Percentiles rank a stretch among this genome's conserved stretches.
Conservation (phyloP, 2,888 invertebrate species). For the Tridacna crocea region DNA sequence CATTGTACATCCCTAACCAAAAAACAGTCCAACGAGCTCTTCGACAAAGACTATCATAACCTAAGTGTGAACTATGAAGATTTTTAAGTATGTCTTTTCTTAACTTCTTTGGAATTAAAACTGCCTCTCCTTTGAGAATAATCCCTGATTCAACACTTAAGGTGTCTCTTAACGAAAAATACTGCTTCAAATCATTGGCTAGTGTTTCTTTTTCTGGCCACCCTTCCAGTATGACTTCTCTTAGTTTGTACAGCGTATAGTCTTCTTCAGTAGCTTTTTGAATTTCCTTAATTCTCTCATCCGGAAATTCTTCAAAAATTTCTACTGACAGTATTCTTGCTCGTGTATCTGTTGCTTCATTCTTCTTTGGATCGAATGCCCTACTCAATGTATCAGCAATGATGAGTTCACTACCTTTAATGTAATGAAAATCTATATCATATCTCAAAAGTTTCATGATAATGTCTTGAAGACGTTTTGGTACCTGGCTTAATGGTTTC, state of each 20-base stretch:
- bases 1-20: conserved; percentile 42
- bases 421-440: conserved; percentile 50
- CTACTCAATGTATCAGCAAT: conserved; percentile 58
- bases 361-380: conserved; percentile 16
- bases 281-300: conserved; percentile 19
- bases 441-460: conserved; percentile 52
- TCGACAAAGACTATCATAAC: conserved; percentile 32
- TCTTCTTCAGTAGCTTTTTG: conserved; percentile 23
- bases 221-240: conserved; percentile 4
- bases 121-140: conserved; percentile 31
- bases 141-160: conserved; percentile 28
- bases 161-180: conserved; percentile 35
- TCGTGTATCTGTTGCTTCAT: not conserved
- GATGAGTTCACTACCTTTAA: conserved; percentile 43
- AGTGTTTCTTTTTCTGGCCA: conserved; percentile 34
- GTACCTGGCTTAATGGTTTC: conserved; percentile 36
- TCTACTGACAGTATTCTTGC: not conserved
- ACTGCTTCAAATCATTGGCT: conserved; percentile 7
- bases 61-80: conserved; percentile 35
- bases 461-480: conserved; percentile 54
- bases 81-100: conserved; percentile 26
- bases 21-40: conserved; percentile 33
- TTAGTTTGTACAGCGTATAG: not conserved
- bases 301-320: conserved; percentile 10
- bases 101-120: conserved; percentile 30